Evolutionary conservation across 2,113 vertebrate species (phyloP).

Genomic region (Pyxicephalus adspersus): DNA sequence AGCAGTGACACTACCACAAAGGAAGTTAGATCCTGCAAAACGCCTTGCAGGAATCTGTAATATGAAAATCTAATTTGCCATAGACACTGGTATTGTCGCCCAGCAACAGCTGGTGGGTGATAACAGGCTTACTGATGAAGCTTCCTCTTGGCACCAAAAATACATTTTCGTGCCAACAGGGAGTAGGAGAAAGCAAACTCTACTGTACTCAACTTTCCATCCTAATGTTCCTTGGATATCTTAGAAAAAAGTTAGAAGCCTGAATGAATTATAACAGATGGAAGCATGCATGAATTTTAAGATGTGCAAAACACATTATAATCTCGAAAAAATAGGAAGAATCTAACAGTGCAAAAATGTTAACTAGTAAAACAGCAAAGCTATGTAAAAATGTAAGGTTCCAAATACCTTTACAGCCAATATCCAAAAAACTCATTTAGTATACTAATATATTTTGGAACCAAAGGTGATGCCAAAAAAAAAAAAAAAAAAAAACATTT

Average conservation of each 20-base stretch:
- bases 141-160: constrained; percentile 33
- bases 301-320: constrained; percentile 15
- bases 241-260: constrained; percentile 30
- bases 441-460: too few species aligned
- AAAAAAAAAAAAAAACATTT: too few species aligned
- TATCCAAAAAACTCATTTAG: neutral
- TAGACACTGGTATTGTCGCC: constrained; percentile 24
- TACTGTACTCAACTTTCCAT: constrained; percentile 23
- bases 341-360: constrained; percentile 13
- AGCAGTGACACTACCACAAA: constrained; percentile 14
- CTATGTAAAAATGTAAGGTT: neutral
- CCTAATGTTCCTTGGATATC: constrained; percentile 31
- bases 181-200: constrained; percentile 20
- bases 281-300: constrained; percentile 19
- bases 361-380: constrained; percentile 19
- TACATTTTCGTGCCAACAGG: constrained; percentile 33
- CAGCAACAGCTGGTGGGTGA: constrained; percentile 32
- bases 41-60: constrained; percentile 5
- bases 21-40: neutral
- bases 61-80: constrained; percentile 37
- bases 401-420: neutral
- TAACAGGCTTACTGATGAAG: constrained; percentile 37
- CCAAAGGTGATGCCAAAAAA: too few species aligned
- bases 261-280: constrained; percentile 35
- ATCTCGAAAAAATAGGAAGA: neutral